Evolutionary conservation across 1,140 invertebrate genomes (phyloP).

Genomic region (Lutraria rhynchaena): DNA sequence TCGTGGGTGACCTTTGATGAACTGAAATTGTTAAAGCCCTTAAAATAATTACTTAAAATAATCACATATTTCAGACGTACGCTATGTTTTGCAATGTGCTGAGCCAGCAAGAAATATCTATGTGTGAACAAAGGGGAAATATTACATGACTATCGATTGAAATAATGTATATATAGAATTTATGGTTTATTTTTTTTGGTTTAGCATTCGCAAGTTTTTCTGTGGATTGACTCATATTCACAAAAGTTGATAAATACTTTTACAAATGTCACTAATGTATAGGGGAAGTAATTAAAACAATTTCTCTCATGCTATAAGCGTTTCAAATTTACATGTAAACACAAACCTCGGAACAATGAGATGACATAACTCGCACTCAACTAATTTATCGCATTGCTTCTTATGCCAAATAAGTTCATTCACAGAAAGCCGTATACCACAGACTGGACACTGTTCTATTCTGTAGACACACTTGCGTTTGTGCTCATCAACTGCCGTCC

Average conservation of each 20-base stretch:
- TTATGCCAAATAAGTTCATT: neutral
- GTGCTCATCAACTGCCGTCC: neutral
- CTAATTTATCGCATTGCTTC: conserved; percentile 1
- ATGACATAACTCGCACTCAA: conserved; percentile 7
- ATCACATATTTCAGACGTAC: neutral
- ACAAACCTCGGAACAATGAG: conserved; percentile 3
- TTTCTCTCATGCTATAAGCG: neutral
- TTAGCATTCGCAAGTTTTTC: neutral
- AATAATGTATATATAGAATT: neutral
- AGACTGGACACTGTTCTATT: conserved; percentile 9
- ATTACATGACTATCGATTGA: neutral
- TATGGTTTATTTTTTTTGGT: neutral
- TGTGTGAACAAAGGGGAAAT: neutral
- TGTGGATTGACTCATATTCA: neutral
- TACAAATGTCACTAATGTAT: neutral
- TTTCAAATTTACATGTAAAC: neutral
- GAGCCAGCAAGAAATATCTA: neutral
- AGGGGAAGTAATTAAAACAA: neutral
- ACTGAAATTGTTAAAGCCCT: neutral
- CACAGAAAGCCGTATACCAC: conserved; percentile 1
- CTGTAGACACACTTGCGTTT: neutral
- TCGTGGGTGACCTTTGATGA: conserved; percentile 15
- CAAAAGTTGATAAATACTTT: neutral
- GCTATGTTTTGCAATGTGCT: neutral
- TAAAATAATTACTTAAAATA: neutral